Base-by-base conservation (phyloP, 2,888 invertebrate genomes). In the Orthosia cruda region DNA sequence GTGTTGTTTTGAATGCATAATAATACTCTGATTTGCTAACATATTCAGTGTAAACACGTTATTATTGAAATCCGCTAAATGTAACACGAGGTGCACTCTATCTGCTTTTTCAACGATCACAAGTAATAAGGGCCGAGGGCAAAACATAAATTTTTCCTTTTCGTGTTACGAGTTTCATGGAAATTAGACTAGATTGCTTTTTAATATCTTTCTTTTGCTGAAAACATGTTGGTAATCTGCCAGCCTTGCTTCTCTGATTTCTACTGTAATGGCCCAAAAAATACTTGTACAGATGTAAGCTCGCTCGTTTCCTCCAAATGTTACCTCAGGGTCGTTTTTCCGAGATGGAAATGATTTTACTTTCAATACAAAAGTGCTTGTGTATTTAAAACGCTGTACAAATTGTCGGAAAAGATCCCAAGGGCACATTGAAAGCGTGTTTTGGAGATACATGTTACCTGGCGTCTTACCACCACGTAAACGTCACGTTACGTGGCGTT, bases 391-490 rank as follows among this genome's bases (percentile, higher is more conserved):
- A 88, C 72, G 81, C 86, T 82, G 72, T 88, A 89, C 88, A 86
- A 88, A 90, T 88, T 87, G 87, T 86, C 87, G 76, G 85, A 67
- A 87, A 85, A 79, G 85, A 85, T 88, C 91, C 91, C 90, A 74
- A 81, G 88, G 90, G 91, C 78, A 87, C 84, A 88, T 88, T 91
- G 89, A 89, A 89, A 89, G 86, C 88, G 81, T 89, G 89, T 91
- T 90, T 84, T 80, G 85, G 68, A 81, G 85, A 85, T 84, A 89
- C 87, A 86, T 86, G 88, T 87, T 90, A 89, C 88, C 90, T 89
- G 89, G 81, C 88, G 76, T 87, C 90, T 91, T 90, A 89, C 88
- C 90, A 81, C 89, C 87, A n/a, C n/a, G n/a, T n/a, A n/a, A n/a
- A n/a, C n/a, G n/a, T n/a, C n/a, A n/a, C n/a, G n/a, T n/a, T n/a